phyloP scores from a whole-genome alignment of 2,113 vertebrate species.

The Plectropomus leopardus region DNA sequence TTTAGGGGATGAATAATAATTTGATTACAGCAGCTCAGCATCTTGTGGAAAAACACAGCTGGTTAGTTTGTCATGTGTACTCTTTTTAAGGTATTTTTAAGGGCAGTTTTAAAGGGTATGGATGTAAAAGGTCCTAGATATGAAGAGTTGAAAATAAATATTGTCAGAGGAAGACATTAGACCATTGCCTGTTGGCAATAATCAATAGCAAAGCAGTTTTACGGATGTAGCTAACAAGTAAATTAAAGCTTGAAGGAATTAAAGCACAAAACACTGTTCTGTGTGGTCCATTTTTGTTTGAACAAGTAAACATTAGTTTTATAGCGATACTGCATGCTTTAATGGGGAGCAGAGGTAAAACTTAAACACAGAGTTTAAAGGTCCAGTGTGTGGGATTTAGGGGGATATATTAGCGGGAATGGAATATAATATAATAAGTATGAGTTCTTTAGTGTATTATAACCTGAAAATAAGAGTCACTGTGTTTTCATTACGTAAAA shows the following conservation, averaged over 20 bases:
- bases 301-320: neutral
- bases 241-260: neutral
- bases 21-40: conserved; percentile 16
- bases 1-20: conserved; percentile 8
- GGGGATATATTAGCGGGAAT: no score
- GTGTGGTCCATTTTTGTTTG: neutral
- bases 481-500: no score
- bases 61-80: neutral
- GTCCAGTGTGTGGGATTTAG: no score
- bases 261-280: neutral
- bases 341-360: neutral
- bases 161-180: neutral
- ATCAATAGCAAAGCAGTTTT: conserved; percentile 3
- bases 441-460: no score
- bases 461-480: no score
- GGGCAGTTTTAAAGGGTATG: conserved; percentile 11
- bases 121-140: neutral
- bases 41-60: conserved; percentile 3
- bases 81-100: neutral
- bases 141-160: neutral
- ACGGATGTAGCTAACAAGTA: neutral
- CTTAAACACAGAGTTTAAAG: neutral
- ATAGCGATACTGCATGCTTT: neutral
- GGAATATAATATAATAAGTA: no score
- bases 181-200: neutral